Evolutionary conservation across 2,888 invertebrate species (phyloP).

Genomic region (Micropterix aruncella): DNA sequence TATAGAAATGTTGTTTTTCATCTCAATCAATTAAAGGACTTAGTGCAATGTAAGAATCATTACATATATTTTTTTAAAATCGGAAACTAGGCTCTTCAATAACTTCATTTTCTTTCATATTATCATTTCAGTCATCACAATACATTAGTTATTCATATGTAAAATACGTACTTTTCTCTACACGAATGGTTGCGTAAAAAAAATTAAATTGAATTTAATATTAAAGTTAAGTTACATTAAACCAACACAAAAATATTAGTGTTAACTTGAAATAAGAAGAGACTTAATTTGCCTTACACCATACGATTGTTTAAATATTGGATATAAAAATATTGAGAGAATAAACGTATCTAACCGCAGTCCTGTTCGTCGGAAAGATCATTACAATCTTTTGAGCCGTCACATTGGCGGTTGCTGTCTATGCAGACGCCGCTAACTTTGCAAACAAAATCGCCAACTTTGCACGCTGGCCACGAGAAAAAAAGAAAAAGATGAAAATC

Average conservation of each 20-base stretch:
- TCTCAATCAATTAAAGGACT: too few species aligned
- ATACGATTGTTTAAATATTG: not conserved
- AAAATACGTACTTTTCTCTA: too few species aligned
- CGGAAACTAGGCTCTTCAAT: too few species aligned
- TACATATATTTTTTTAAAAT: too few species aligned
- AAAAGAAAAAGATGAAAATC: slow-evolving; percentile 2
- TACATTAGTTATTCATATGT: too few species aligned
- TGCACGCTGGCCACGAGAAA: not conserved
- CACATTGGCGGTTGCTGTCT: slow-evolving; percentile 36
- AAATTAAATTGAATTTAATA: not conserved
- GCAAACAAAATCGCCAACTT: slow-evolving; percentile 40
- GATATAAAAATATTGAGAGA: not conserved
- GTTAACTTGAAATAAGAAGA: not conserved
- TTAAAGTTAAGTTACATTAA: not conserved
- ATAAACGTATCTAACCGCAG: slow-evolving; percentile 24
- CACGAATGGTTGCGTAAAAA: slow-evolving; percentile 5
- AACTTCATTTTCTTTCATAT: too few species aligned
- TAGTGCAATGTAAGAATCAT: too few species aligned
- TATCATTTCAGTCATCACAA: too few species aligned
- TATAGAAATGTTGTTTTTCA: too few species aligned
- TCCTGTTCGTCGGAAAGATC: slow-evolving; percentile 49
- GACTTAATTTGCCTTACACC: not conserved
- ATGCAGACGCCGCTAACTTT: slow-evolving; percentile 46
- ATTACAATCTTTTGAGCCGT: slow-evolving; percentile 33
- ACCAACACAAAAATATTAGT: slow-evolving; percentile 1